Base-by-base conservation (phyloP, 2,113 vertebrate species). In the Drymodes brunneopygia region DNA sequence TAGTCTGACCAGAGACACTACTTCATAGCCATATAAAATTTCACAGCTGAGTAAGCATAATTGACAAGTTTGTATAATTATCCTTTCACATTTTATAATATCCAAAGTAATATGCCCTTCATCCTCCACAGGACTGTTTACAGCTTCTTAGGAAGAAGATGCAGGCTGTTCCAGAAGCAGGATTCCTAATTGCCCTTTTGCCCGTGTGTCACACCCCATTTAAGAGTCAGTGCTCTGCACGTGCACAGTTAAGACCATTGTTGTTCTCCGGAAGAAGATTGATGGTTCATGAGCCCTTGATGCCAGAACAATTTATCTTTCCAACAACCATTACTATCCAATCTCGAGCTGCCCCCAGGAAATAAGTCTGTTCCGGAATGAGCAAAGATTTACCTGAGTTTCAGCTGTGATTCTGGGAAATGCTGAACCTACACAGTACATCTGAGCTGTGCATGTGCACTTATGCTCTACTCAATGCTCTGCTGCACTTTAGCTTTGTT, bases 261-360 rank as follows among this genome's bases (percentile, higher is more conserved):
- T 11, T 88, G 27, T 31, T 38, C 54, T 61, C 42, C 73, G 18
- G 31, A 93, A 91, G 36, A 88, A 94, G 86, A 88, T 2, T 70
- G 79, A 93, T 92, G 29, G 54, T 28, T 77, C 64, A 58, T 12
- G 75, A 92, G 29, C 15, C 21, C 83, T 66, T 45, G 33, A 86
- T 73, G 86, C 19, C 82, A 92, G 74, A 77, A 77, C 64, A 78
- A 86, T 94, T 95, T 78, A 81, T 94, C 85, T 88, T 85, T 48
- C 62, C 81, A 80, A 73, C 11, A 90, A n/a, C 40, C 33, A 86
- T 48, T 35, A 53, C 79, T 58, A 83, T 17, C 47, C 82, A 88
- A 92, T 88, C 74, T 86, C 58, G 15, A 82, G 33, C 10, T 82
- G 71, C 66, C 88, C 69, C 16, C 57, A 70, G 62, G 94, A 95